Conservation (phyloP, 2,888 invertebrate genomes). For the Philopedon plagiatum region DNA sequence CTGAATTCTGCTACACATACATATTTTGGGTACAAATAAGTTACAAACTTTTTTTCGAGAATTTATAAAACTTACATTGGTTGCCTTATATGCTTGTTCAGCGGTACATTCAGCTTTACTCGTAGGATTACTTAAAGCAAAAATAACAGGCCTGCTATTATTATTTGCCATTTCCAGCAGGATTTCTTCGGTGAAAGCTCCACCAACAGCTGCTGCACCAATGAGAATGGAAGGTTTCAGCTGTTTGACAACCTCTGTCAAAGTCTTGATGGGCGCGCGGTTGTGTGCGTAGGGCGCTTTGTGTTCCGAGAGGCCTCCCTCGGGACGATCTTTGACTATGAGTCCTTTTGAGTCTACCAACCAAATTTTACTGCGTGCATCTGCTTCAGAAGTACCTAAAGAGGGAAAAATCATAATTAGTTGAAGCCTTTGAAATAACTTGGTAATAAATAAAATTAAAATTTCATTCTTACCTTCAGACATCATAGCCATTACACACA, state of each 20-base stretch:
- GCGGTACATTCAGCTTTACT: slow-evolving; percentile 99
- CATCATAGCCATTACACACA: slow-evolving; percentile 65
- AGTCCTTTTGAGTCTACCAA: slow-evolving; percentile 96
- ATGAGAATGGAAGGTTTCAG: slow-evolving; percentile 84
- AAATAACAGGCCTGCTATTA: slow-evolving; percentile 92
- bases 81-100: slow-evolving; percentile 91
- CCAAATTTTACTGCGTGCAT: slow-evolving; percentile 92
- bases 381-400: slow-evolving; percentile 65
- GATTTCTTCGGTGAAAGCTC: slow-evolving; percentile 91
- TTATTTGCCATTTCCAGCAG: slow-evolving; percentile 88
- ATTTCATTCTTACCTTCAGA: slow-evolving; percentile 62
- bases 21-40: no score
- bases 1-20: no score
- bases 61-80: slow-evolving; percentile 80
- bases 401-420: background rate
- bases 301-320: slow-evolving; percentile 78
- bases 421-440: no score
- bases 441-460: no score
- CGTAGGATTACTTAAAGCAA: slow-evolving; percentile 98
- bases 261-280: slow-evolving; percentile 81
- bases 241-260: slow-evolving; percentile 84
- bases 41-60: no score
- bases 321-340: slow-evolving; percentile 78
- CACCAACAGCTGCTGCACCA: slow-evolving; percentile 94
- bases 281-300: slow-evolving; percentile 84